Evolutionary conservation across 53 echinoderm and acorn worm genomes (phyloP), one percentile per base, ranked within the genome.

Genomic region (Echinometra lucunter): DNA sequence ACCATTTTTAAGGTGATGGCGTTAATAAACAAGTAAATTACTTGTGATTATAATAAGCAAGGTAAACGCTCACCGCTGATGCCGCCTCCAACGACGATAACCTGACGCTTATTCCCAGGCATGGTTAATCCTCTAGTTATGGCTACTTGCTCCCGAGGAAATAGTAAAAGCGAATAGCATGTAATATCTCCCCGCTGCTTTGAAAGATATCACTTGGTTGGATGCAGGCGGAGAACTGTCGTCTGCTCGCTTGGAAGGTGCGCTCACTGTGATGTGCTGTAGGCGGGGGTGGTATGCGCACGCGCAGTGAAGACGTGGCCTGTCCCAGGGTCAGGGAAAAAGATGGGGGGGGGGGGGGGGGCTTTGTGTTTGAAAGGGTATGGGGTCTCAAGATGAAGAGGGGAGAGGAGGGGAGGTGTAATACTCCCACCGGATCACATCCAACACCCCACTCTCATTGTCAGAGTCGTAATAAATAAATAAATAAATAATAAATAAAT

Each of bases 21-120:
- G 45, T 47, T 45, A 85, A 85, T 85, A 10, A 81, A 6, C 28
- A 28, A 85, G 63, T 6, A 60, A 89, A 60, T 89, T 89, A 60
- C 38, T 12, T n/a, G n/a, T n/a, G n/a, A n/a, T n/a, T n/a, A n/a
- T n/a, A n/a, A n/a, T n/a, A n/a, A n/a, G n/a, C n/a, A 91, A 2
- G 91, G 25, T 38, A 89, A 60, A n/a, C n/a, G 85, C 96, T 95
- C 80, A 97, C 97, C 97, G 66, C 97, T 97, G 67, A 97, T 95
- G 28, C 97, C 97, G 2, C 95, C 97, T 75, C 97, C 97, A 57
- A 97, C 74, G 9, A 97, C 95, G 60, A 97, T 97, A 57, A 96
- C 97, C 66, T 97, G 95, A 44, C 96, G 88, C 82, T 94, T 97
- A 35, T 85, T 89, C 23, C 92, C 94, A 21, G 96, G 80, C 94